Percentiles rank a stretch among this genome's conserved stretches.
phyloP scores from a whole-genome alignment of 1,140 invertebrate genomes.

The Calosoma granatense region DNA sequence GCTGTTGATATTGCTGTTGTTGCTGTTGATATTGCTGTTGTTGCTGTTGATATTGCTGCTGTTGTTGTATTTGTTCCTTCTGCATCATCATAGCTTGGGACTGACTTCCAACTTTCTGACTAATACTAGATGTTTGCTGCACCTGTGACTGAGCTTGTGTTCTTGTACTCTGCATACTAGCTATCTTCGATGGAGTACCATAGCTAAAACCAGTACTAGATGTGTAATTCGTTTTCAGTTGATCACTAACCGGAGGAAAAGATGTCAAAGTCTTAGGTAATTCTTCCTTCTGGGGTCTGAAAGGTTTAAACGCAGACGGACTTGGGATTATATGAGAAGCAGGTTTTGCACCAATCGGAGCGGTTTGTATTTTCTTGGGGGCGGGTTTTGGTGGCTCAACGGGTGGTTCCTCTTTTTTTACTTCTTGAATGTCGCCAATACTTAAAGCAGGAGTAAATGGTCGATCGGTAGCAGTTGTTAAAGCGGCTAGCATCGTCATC shows the following conservation, averaged over 20 bases:
- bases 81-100: conserved; percentile 12
- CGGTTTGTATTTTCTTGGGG: conserved; percentile 1
- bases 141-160: neutral
- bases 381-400: conserved; percentile 20
- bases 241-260: conserved; percentile 34
- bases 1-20: neutral
- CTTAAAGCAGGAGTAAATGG: conserved; percentile 14
- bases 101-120: conserved; percentile 13
- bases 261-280: conserved; percentile 11
- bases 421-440: conserved; percentile 10
- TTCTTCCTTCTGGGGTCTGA: neutral
- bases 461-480: conserved; percentile 37
- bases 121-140: neutral
- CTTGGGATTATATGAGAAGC: neutral
- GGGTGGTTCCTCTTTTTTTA: neutral
- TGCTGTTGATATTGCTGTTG: conserved; percentile 18
- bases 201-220: neutral
- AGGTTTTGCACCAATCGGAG: neutral
- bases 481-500: conserved; percentile 35
- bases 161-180: neutral
- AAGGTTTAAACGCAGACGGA: conserved; percentile 1
- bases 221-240: conserved; percentile 34
- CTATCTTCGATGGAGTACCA: neutral
- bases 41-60: conserved; percentile 23
- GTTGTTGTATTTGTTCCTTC: conserved; percentile 21